These are phyloP conservation scores for Benitochromis conjunctus DNA, from an alignment of 2,113 vertebrate genomes.

Conservation along the genomic window DNA sequence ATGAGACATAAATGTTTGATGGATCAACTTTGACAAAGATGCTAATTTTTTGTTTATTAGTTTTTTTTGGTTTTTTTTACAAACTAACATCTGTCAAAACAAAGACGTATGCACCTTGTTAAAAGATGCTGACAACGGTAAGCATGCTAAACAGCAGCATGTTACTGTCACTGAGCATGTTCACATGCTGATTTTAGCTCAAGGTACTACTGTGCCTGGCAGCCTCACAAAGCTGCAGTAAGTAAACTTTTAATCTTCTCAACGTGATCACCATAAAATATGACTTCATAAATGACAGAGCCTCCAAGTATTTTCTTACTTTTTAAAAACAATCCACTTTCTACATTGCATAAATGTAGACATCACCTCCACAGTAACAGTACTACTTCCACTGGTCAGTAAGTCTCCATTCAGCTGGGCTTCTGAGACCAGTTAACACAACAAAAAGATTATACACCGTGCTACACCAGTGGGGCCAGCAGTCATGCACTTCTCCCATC, in stretches of 20 bases:
- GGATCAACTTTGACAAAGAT: not conserved
- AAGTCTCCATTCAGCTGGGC: not conserved
- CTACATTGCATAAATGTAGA: not conserved
- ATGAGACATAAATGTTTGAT: not conserved
- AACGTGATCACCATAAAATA: not conserved
- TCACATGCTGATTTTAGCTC: not conserved
- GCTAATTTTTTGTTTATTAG: not conserved
- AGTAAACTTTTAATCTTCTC: not conserved
- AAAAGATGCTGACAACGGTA: no score
- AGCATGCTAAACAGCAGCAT: not conserved
- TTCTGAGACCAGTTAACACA: not conserved
- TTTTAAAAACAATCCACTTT: not conserved
- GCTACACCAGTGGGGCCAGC: not conserved
- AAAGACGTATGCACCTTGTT: no score
- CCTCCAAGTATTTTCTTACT: not conserved
- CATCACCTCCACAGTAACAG: not conserved
- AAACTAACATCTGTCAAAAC: not conserved
- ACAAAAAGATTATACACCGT: not conserved
- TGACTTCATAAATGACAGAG: not conserved
- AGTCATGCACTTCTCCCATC: not conserved
- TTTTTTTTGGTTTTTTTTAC: not conserved
- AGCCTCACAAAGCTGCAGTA: not conserved
- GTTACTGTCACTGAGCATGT: not conserved
- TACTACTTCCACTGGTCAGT: not conserved
- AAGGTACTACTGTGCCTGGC: not conserved